A percentile compares a stretch with the other conserved stretches of the same genome.
Conservation (phyloP, 2,888 invertebrate species). For the Trichopria drosophilae region DNA sequence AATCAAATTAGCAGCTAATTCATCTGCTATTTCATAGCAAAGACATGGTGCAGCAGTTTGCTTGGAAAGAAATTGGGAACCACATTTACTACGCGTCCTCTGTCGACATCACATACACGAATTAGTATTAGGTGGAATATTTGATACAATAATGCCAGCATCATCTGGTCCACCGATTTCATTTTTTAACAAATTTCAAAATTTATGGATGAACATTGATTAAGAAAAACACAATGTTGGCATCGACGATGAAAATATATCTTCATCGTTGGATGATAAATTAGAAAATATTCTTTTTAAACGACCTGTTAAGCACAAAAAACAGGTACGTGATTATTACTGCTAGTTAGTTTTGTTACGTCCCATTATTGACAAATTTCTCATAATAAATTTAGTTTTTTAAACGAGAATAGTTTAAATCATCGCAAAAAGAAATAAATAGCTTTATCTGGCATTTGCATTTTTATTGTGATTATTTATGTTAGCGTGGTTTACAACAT, state of each 20-base stretch:
- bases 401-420: constrained; percentile 31
- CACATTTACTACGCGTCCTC: too few relatives aligned
- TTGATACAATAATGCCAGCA: too few relatives aligned
- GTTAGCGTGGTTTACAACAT: too few relatives aligned
- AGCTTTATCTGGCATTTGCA: too few relatives aligned
- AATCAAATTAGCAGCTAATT: too few relatives aligned
- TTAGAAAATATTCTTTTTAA: constrained; percentile 16
- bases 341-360: constrained; percentile 35
- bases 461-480: too few relatives aligned
- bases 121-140: too few relatives aligned
- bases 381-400: constrained; percentile 31
- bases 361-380: constrained; percentile 34
- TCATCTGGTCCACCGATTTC: too few relatives aligned
- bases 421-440: constrained; percentile 32
- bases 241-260: constrained; percentile 10
- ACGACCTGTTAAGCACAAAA: constrained; percentile 17
- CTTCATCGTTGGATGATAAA: constrained; percentile 13
- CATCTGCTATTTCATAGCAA: too few relatives aligned
- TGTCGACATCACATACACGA: too few relatives aligned
- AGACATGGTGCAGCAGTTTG: too few relatives aligned
- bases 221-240: constrained; percentile 23
- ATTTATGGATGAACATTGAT: constrained; percentile 27
- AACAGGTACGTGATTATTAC: constrained; percentile 37
- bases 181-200: constrained; percentile 34
- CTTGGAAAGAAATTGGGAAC: too few relatives aligned